Evolutionary conservation across 2,113 vertebrate genomes (phyloP).

Genomic region (Pomatostomus ruficeps): DNA sequence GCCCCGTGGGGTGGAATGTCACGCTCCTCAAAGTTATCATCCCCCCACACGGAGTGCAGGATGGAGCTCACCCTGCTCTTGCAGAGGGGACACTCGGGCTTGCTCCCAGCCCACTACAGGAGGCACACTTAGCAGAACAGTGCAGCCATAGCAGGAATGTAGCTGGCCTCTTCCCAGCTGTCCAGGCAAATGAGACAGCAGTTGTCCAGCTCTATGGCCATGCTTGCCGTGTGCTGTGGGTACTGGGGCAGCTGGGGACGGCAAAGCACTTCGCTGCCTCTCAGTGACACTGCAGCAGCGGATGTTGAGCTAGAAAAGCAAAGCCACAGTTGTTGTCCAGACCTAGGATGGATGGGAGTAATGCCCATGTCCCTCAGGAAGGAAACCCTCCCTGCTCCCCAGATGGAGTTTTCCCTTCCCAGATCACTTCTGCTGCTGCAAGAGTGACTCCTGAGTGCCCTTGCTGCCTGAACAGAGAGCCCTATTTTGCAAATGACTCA

Average conservation of each 20-base stretch:
- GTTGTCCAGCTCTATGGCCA: not conserved
- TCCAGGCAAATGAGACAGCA: not conserved
- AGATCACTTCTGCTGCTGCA: not conserved
- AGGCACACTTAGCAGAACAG: not conserved
- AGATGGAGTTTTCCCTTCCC: too few species aligned
- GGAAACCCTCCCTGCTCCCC: not conserved
- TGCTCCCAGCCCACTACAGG: not conserved
- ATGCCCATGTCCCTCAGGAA: not conserved
- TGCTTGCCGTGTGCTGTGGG: not conserved
- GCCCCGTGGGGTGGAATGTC: accelerated
- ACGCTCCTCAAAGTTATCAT: not conserved
- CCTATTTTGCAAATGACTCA: not conserved
- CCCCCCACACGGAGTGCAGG: accelerated
- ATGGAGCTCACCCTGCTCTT: not conserved
- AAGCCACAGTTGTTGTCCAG: not conserved
- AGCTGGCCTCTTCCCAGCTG: not conserved
- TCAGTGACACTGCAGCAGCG: not conserved
- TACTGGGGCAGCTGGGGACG: not conserved
- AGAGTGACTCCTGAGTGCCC: not conserved
- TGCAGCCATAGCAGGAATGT: not conserved
- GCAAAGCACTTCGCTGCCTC: not conserved
- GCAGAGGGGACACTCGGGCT: not conserved
- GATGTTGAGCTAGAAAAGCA: accelerated
- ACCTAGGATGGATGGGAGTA: not conserved
- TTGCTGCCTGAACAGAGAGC: not conserved